Base-by-base conservation (phyloP, 2,888 invertebrate species). In the Poecilus cupreus region DNA sequence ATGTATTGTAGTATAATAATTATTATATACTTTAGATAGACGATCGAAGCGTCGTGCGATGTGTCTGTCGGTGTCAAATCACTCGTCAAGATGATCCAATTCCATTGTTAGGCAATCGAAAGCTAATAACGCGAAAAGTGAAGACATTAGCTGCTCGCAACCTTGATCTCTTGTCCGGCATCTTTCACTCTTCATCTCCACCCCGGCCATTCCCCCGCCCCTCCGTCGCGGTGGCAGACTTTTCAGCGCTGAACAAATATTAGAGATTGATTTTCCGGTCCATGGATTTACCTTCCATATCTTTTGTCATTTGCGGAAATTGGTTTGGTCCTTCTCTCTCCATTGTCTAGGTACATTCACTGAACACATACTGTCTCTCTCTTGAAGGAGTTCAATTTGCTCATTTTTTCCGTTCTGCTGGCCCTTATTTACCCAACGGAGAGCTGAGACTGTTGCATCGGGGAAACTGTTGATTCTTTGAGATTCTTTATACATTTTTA, bases 241-340 rank as follows among this genome's bases (percentile, higher is more conserved):
- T 80, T 80, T 80, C 74, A 60, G 10, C 54, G 24, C 37, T 43
- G 72, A 74, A 60, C 72, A 80, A 80, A 80, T 80, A 80, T 80
- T 80, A 57, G 43, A 74, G 80, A 80, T 80, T 80, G 80, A 80
- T 80, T 72, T 80, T 80, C 74, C 80, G 80, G 57, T 80, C 49
- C 74, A 80, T 72, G 26, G 72, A 74, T 80, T 80, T 74, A 72
- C 80, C 74, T 72, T 74, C 80, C 24, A 74, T 80, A 80, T 80
- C 57, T 80, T 80, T 74, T 74, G 74, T 80, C 72, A 80, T 80
- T 74, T 80, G 74, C 80, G 80, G 80, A 80, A 80, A 80, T 80
- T 80, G 80, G 74, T 57, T 80, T 80, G 39, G 68, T 51, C 79
- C 49, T 49, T 70, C 54, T 51, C 70, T 51, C n/a, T 70, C 13